These are phyloP conservation scores for Beris morrisii DNA, from an alignment of 2,888 invertebrate species.

Conservation along the genomic window DNA sequence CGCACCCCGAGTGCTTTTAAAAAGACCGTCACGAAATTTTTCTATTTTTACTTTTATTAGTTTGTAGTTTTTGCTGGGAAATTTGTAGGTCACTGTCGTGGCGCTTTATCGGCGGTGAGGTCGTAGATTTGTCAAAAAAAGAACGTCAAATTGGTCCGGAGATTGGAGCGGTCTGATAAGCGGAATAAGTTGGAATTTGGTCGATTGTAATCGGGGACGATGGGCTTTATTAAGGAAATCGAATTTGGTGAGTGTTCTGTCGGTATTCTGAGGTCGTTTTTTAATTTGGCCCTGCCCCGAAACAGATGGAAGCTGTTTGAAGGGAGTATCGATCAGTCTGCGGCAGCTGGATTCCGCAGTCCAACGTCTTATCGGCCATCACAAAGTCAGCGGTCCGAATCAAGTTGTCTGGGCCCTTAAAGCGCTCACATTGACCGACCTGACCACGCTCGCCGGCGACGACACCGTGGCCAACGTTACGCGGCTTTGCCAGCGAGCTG, in stretches of 20 bases:
- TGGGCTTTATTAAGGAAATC: conserved; percentile 23
- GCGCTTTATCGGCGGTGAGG: not conserved
- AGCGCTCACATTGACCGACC: conserved; percentile 84
- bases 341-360: conserved; percentile 12
- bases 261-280: not conserved
- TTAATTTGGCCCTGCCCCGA: not conserved
- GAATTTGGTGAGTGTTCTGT: conserved; percentile 13
- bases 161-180: too few species aligned
- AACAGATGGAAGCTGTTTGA: conserved; percentile 3
- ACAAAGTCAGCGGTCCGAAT: conserved; percentile 51
- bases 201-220: not conserved
- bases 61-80: not conserved
- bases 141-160: too few species aligned
- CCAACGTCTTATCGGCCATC: conserved; percentile 9
- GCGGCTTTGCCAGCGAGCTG: conserved; percentile 73
- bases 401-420: conserved; percentile 77
- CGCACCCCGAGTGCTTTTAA: conserved; percentile 46
- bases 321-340: conserved; percentile 13
- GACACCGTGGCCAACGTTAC: conserved; percentile 77
- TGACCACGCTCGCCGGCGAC: conserved; percentile 88
- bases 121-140: not conserved
- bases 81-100: conserved; percentile 18
- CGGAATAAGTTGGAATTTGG: too few species aligned
- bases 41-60: not conserved
- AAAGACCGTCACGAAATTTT: not conserved